Conservation (phyloP, 2,113 vertebrate species). For the Turdus rufiventris region DNA sequence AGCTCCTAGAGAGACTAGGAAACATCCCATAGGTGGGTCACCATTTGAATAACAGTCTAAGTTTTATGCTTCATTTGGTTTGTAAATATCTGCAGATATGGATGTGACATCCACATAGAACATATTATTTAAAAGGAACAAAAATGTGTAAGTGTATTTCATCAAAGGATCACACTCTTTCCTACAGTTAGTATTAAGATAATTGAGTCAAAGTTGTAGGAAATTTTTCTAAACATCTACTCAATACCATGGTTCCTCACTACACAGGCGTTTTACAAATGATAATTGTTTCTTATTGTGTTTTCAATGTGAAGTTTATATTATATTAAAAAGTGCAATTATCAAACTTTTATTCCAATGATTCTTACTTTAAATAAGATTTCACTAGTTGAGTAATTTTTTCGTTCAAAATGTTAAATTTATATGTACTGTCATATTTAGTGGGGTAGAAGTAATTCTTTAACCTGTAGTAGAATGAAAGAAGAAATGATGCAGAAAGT, state of each 20-base stretch:
- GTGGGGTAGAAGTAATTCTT: neutral
- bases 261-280: neutral
- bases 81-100: neutral
- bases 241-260: neutral
- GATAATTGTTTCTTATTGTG: neutral
- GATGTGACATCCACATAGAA: neutral
- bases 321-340: neutral
- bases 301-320: neutral
- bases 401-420: neutral
- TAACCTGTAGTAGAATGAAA: neutral
- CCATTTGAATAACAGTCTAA: neutral
- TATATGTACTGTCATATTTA: neutral
- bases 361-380: neutral
- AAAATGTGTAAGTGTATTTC: neutral
- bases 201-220: neutral
- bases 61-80: neutral
- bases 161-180: neutral
- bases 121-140: neutral
- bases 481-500: accelerated
- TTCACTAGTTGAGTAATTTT: neutral
- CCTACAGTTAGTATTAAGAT: neutral
- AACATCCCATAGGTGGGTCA: neutral
- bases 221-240: neutral
- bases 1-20: neutral
- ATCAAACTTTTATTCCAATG: neutral